Evolutionary conservation across 2,113 vertebrate genomes (phyloP).

Genomic region (Myocastor coypus): DNA sequence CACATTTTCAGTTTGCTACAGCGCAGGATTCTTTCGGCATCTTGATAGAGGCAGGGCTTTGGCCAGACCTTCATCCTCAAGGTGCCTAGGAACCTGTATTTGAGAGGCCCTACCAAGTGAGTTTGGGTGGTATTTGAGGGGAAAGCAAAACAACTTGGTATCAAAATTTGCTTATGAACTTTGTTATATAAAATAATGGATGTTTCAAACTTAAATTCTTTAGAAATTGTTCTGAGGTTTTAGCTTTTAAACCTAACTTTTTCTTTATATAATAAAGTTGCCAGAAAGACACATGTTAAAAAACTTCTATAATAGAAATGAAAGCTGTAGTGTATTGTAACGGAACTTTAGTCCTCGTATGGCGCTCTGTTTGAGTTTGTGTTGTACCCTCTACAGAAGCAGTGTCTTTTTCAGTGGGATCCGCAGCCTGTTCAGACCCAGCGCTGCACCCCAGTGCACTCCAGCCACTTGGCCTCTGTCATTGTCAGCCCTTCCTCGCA

Average conservation of each 20-base stretch:
- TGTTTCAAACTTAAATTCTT: constrained; percentile 48
- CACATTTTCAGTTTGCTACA: not conserved
- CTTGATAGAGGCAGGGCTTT: not conserved
- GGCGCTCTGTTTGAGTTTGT: constrained; percentile 47
- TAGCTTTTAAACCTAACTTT: constrained; percentile 6
- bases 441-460: not conserved
- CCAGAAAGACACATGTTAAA: constrained; percentile 37
- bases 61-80: not conserved
- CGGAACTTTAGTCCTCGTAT: not conserved
- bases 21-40: not conserved
- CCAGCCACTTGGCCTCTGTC: not conserved
- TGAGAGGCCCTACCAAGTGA: not conserved
- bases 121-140: constrained; percentile 1
- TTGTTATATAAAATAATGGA: not conserved
- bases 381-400: not conserved
- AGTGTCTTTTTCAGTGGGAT: constrained; percentile 42
- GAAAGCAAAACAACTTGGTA: not conserved
- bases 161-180: not conserved
- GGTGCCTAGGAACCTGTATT: not conserved
- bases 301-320: constrained; percentile 23
- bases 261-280: constrained; percentile 35
- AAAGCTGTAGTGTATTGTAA: not conserved
- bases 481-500: not conserved
- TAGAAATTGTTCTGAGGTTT: constrained; percentile 50
- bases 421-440: constrained; percentile 21